A percentile compares a stretch with the other conserved stretches of the same genome.
Evolutionary conservation across 2,113 vertebrate genomes (phyloP).

Genomic region (Sorex araneus): DNA sequence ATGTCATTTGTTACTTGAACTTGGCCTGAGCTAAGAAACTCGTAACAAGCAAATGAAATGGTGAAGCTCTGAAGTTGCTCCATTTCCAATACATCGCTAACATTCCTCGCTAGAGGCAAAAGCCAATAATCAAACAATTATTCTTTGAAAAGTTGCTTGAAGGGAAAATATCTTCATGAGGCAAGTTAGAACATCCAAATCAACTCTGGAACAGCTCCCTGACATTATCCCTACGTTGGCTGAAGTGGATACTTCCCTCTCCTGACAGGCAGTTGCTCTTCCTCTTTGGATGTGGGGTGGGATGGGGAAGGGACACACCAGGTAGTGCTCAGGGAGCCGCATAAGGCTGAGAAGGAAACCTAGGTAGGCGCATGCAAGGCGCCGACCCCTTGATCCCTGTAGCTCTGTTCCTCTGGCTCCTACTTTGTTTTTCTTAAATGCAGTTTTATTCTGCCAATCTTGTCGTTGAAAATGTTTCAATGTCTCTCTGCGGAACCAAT

Average conservation of each 20-base stretch:
- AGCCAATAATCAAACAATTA: constrained; percentile 62
- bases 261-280: constrained; percentile 25
- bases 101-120: constrained; percentile 64
- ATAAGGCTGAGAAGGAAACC: no score
- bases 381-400: no score
- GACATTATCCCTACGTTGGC: constrained; percentile 28
- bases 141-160: constrained; percentile 67
- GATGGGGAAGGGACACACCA: no score
- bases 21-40: constrained; percentile 34
- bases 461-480: constrained; percentile 64
- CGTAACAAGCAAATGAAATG: constrained; percentile 44
- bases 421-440: constrained; percentile 56
- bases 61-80: constrained; percentile 14
- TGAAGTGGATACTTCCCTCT: constrained; percentile 48
- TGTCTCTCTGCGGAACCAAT: constrained; percentile 59
- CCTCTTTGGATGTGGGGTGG: no score
- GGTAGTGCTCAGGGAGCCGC: no score
- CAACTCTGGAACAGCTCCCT: not conserved
- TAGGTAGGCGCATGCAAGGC: no score
- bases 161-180: constrained; percentile 63
- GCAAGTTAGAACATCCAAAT: constrained; percentile 76
- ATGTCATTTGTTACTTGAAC: constrained; percentile 21
- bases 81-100: constrained; percentile 45
- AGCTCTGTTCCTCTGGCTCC: no score
- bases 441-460: constrained; percentile 48